These are phyloP conservation scores for Cliona cf. orientalis DNA, from an alignment of 37 sponge, comb jelly and placozoan species.

Conservation along the genomic window DNA sequence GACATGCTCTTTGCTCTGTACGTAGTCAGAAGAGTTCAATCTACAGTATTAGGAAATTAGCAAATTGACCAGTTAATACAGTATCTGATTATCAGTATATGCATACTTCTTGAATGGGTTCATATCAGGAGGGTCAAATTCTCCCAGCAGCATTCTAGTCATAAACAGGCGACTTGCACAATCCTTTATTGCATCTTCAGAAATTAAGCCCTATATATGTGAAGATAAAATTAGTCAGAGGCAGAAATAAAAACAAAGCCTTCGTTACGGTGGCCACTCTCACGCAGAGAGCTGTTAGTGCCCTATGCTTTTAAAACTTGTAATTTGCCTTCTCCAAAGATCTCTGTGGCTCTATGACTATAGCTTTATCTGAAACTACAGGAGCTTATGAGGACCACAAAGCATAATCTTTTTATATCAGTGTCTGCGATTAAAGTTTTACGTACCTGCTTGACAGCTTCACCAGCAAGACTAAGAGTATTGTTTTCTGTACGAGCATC, in stretches of 20 bases:
- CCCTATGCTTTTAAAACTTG: too few relatives aligned
- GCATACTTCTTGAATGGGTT: constrained; percentile 59
- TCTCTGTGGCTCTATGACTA: too few relatives aligned
- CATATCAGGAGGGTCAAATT: constrained; percentile 79
- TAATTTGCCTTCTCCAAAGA: too few relatives aligned
- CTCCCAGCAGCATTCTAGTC: constrained; percentile 70
- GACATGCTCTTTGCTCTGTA: constrained; percentile 48
- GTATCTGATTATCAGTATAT: not conserved
- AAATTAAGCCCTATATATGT: constrained; percentile 18
- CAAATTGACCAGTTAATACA: not conserved
- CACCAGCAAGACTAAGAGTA: constrained; percentile 29
- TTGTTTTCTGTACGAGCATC: constrained; percentile 49
- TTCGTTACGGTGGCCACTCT: too few relatives aligned
- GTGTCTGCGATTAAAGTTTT: not conserved
- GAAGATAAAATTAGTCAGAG: not conserved
- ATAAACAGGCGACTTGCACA: constrained; percentile 56
- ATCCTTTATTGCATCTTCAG: constrained; percentile 32
- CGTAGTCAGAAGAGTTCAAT: constrained; percentile 32
- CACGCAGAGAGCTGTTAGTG: too few relatives aligned
- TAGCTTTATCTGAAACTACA: too few relatives aligned
- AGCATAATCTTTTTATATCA: not conserved
- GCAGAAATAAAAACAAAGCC: not conserved
- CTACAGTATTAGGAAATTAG: constrained; percentile 1
- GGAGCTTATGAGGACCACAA: too few relatives aligned
- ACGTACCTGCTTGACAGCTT: constrained; percentile 40